Conservation (phyloP, 2,797 vertebrate species). For the Gastrophryne carolinensis region DNA sequence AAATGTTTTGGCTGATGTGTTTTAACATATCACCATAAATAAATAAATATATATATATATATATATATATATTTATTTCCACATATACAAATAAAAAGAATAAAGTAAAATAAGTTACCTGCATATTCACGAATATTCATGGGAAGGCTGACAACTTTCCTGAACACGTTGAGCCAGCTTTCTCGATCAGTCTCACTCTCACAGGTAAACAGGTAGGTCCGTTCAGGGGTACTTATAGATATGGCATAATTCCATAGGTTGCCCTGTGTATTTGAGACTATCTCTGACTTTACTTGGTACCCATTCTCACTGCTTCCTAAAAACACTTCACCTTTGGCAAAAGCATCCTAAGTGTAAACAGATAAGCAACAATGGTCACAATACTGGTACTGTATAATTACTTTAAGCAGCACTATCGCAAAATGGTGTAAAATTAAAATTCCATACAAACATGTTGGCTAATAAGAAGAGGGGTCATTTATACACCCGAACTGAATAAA, state of each 20-base stretch:
- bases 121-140: conserved; percentile 90
- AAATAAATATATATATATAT: too few relatives aligned
- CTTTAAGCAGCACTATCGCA: too few relatives aligned
- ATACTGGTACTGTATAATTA: too few relatives aligned
- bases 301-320: conserved; percentile 79
- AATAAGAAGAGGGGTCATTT: too few relatives aligned
- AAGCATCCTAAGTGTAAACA: conserved; percentile 76
- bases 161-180: conserved; percentile 81
- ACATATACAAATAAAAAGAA: neutral
- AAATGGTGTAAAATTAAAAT: too few relatives aligned
- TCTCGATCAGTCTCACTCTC: conserved; percentile 80
- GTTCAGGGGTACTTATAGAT: conserved; percentile 83
- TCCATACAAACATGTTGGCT: too few relatives aligned
- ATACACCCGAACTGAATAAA: too few relatives aligned
- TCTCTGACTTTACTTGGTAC: conserved; percentile 69
- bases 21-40: too few relatives aligned
- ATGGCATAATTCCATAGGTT: conserved; percentile 80
- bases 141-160: conserved; percentile 64
- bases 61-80: too few relatives aligned
- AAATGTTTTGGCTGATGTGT: too few relatives aligned
- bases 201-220: conserved; percentile 86
- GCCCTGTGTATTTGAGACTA: conserved; percentile 72
- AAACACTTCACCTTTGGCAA: conserved; percentile 88
- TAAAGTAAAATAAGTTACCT: conserved; percentile 62
- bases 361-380: neutral